A percentile compares a stretch with the other conserved stretches of the same genome.
Conservation (phyloP, 92 coral and sea anemone genomes). For the Porites divaricata region DNA sequence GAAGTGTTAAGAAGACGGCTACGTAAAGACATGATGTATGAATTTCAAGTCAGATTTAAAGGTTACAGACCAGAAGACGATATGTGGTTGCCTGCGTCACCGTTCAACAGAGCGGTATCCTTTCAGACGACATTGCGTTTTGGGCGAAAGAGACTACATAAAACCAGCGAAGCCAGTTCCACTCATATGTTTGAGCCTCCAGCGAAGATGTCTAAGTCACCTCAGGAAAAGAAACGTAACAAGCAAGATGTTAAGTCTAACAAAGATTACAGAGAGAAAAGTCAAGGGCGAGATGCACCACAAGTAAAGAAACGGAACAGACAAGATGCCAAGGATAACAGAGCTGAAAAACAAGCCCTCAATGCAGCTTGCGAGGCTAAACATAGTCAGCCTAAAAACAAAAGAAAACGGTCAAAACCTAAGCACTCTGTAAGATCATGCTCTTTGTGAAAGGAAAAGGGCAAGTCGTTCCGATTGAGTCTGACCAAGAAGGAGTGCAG, state of each 20-base stretch:
- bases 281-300: not conserved
- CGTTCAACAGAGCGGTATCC: conserved; percentile 39
- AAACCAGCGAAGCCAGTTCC: conserved; percentile 26
- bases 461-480: conserved; percentile 7
- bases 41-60: conserved; percentile 53
- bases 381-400: conserved; percentile 17
- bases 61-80: conserved; percentile 56
- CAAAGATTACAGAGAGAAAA: not conserved
- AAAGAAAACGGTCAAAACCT: not conserved
- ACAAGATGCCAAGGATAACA: not conserved
- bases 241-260: conserved; percentile 5
- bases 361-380: conserved; percentile 9
- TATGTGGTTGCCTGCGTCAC: conserved; percentile 56
- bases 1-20: conserved; percentile 36
- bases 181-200: conserved; percentile 11
- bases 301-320: conserved; percentile 8
- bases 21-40: not conserved
- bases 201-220: conserved; percentile 18
- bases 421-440: conserved; percentile 2
- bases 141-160: conserved; percentile 52
- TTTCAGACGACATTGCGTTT: conserved; percentile 33
- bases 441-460: not conserved
- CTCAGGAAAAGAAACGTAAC: conserved; percentile 6
- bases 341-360: not conserved
- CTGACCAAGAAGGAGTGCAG: not conserved